A percentile compares a stretch with the other conserved stretches of the same genome.
These are phyloP conservation scores for Eilema griseolum DNA, from an alignment of 2,888 invertebrate genomes.

Conservation along the genomic window DNA sequence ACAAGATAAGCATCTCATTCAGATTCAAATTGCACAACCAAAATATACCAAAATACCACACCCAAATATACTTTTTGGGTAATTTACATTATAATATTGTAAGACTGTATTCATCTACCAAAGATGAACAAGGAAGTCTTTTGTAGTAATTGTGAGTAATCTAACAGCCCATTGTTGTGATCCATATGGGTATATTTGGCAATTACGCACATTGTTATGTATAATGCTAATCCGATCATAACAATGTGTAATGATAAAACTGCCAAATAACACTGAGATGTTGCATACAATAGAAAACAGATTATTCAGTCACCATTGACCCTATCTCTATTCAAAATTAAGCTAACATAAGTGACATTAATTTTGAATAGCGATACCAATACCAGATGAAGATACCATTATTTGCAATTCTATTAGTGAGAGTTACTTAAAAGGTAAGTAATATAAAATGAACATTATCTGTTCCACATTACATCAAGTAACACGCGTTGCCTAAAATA, in stretches of 20 bases:
- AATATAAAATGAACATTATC: neutral
- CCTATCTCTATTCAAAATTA: neutral
- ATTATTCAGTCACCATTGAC: neutral
- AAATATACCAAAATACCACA: neutral
- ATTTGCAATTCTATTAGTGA: neutral
- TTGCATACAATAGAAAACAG: neutral
- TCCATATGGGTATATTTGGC: neutral
- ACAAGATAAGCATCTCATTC: neutral
- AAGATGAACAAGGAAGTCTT: neutral
- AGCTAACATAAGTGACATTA: no score
- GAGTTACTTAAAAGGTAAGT: neutral
- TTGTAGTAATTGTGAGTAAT: neutral
- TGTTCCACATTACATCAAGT: neutral
- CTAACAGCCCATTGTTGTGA: neutral
- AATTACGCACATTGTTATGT: no score
- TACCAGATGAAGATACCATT: neutral
- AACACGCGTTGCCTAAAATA: neutral
- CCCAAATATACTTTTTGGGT: neutral
- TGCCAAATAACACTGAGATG: neutral
- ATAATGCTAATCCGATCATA: neutral
- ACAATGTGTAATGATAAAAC: neutral
- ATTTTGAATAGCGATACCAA: neutral
- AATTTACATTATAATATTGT: neutral
- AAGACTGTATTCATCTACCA: neutral
- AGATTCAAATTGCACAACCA: neutral